A percentile compares a stretch with the other conserved stretches of the same genome.
Evolutionary conservation across 1,140 invertebrate species (phyloP).

Genomic region (Megalopta genalis): DNA sequence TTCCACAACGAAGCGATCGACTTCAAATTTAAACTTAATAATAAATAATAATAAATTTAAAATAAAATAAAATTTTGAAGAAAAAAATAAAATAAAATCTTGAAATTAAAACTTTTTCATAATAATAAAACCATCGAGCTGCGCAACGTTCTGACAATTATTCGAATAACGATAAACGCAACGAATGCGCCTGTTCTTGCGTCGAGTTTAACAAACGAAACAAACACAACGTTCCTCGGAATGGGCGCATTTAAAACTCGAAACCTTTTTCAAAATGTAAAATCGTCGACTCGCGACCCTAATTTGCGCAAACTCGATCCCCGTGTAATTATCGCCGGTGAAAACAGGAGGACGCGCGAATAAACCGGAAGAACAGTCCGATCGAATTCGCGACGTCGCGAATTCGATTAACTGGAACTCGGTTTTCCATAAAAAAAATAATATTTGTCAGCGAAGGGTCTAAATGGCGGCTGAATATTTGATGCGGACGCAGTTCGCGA

Average conservation of each 20-base stretch:
- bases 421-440: slow-evolving; percentile 8
- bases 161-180: no score
- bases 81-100: no score
- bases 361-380: background rate
- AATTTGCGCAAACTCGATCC: background rate
- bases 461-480: slow-evolving; percentile 29
- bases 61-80: no score
- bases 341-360: background rate
- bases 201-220: no score
- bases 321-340: background rate
- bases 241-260: no score
- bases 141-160: no score
- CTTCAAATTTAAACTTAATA: no score
- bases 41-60: no score
- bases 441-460: slow-evolving; percentile 13
- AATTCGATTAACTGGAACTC: background rate
- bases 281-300: background rate
- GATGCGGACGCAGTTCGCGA: slow-evolving; percentile 57
- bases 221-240: background rate
- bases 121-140: no score
- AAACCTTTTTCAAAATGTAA: background rate
- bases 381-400: background rate
- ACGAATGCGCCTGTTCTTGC: no score
- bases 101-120: no score
- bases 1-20: no score